phyloP scores from a whole-genome alignment of 2,888 invertebrate genomes.

The Xestobium rufovillosum region DNA sequence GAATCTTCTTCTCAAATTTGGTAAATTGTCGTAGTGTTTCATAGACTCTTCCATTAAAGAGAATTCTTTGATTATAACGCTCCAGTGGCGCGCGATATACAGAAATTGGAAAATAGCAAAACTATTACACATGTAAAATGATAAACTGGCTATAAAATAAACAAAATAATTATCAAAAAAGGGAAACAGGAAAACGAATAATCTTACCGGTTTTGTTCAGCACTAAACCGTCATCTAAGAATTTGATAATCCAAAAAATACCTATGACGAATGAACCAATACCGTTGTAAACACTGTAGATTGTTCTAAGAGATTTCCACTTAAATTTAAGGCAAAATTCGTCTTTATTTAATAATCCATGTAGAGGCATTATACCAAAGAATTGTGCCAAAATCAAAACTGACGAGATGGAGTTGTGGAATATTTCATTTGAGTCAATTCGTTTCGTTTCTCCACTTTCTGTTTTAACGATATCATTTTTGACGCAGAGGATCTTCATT shows the following conservation, averaged over 20 bases:
- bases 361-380: conserved; percentile 30
- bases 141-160: no score
- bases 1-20: background rate
- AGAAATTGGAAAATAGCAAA: conserved; percentile 30
- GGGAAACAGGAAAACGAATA: no score
- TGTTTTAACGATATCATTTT: no score
- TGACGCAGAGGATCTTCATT: no score
- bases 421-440: no score
- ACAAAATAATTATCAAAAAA: no score
- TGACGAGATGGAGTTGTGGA: no score
- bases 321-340: conserved; percentile 28
- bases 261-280: conserved; percentile 4
- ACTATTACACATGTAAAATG: conserved; percentile 32
- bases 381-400: conserved; percentile 13
- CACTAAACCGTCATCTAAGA: background rate
- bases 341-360: conserved; percentile 22
- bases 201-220: conserved; percentile 5
- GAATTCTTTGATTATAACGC: conserved; percentile 14
- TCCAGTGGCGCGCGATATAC: conserved; percentile 29
- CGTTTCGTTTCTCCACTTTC: no score
- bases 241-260: background rate
- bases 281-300: conserved; percentile 28
- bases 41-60: conserved; percentile 11
- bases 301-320: conserved; percentile 28
- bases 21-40: background rate